Evolutionary conservation across 1,140 invertebrate species (phyloP).

Genomic region (Scaptomyza montana): DNA sequence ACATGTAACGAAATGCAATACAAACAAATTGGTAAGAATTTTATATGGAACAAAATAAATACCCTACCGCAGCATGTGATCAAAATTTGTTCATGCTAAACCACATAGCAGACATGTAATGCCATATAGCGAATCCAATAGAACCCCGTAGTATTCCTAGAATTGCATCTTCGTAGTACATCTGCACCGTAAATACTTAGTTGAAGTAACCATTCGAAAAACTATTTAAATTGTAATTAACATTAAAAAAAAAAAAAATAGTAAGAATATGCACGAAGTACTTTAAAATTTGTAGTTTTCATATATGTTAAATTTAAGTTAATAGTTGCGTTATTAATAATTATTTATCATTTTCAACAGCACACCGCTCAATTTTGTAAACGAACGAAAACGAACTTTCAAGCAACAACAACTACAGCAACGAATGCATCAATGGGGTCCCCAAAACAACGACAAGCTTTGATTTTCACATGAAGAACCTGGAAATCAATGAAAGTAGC

Average conservation of each 20-base stretch:
- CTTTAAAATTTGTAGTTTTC: slow-evolving; percentile 12
- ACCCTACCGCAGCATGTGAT: slow-evolving; percentile 51
- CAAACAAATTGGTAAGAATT: slow-evolving; percentile 76
- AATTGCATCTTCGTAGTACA: slow-evolving; percentile 26
- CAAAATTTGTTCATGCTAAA: slow-evolving; percentile 62
- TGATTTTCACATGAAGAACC: slow-evolving; percentile 36
- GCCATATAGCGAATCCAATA: slow-evolving; percentile 9
- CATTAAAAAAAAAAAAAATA: slow-evolving; percentile 30
- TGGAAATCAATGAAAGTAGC: slow-evolving; percentile 57
- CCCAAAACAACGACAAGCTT: slow-evolving; percentile 59
- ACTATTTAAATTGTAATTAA: slow-evolving; percentile 61
- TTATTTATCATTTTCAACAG: slow-evolving; percentile 26
- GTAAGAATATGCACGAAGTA: slow-evolving; percentile 46
- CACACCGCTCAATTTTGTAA: slow-evolving; percentile 81
- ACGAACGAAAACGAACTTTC: slow-evolving; percentile 76
- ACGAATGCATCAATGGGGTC: slow-evolving; percentile 76
- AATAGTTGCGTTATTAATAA: background rate
- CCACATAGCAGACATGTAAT: slow-evolving; percentile 71
- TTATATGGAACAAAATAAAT: slow-evolving; percentile 30
- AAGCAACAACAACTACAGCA: slow-evolving; percentile 51
- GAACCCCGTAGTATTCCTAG: slow-evolving; percentile 16
- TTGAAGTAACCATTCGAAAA: slow-evolving; percentile 18
- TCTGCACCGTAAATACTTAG: slow-evolving; percentile 16
- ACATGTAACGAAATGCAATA: slow-evolving; percentile 75
- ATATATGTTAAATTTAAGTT: slow-evolving; percentile 40